Evolutionary conservation across 23 tunicate genomes (phyloP).

Genomic region (Clavelina lepadiformis): DNA sequence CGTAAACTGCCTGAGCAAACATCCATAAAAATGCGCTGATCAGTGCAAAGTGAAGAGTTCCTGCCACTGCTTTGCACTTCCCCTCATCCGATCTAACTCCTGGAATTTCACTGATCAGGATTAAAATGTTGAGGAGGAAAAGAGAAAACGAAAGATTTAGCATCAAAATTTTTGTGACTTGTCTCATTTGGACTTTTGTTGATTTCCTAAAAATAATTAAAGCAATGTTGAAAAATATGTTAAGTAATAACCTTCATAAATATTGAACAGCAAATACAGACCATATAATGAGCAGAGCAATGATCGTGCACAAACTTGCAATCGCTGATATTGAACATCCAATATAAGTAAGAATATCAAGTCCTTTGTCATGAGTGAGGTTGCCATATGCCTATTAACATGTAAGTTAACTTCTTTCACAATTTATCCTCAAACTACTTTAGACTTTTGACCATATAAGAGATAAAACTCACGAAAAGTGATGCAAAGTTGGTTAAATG

Average conservation of each 20-base stretch:
- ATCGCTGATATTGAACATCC: conserved; percentile 8
- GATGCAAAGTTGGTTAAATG: conserved; percentile 24
- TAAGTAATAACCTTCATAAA: not conserved
- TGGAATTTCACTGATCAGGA: not conserved
- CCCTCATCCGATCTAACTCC: not conserved
- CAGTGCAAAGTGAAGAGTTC: conserved; percentile 7
- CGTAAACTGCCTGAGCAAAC: conserved; percentile 10
- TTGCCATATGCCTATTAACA: too few species aligned
- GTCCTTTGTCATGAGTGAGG: not conserved
- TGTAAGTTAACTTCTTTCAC: too few species aligned
- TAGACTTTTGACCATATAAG: too few species aligned
- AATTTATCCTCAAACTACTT: too few species aligned
- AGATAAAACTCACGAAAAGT: conserved; percentile 9
- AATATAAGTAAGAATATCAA: conserved; percentile 4
- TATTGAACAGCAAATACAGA: not conserved
- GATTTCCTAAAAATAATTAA: conserved; percentile 10
- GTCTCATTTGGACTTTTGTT: not conserved
- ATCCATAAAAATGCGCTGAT: conserved; percentile 9
- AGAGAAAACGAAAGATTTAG: conserved; percentile 15
- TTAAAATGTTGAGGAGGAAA: not conserved
- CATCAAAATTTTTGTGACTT: not conserved
- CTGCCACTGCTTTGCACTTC: conserved; percentile 10
- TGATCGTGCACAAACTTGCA: conserved; percentile 8
- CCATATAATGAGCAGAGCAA: conserved; percentile 5
- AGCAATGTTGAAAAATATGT: not conserved